phyloP scores from a whole-genome alignment of 2,797 vertebrate species.

The Dipus sagitta region DNA sequence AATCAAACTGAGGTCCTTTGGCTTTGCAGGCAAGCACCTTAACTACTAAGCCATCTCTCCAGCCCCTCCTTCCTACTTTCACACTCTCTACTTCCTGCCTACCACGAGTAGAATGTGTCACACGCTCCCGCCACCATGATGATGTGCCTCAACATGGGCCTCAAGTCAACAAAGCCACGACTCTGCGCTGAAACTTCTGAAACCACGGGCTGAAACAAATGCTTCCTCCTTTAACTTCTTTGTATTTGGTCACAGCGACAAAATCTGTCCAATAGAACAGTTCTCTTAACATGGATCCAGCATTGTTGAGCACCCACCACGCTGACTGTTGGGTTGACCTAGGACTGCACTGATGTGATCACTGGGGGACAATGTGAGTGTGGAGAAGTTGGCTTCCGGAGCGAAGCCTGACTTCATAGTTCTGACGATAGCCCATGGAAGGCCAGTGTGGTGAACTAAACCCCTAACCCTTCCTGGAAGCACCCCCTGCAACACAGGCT shows the following conservation, averaged over 20 bases:
- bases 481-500: accelerated
- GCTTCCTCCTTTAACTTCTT: not conserved
- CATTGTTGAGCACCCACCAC: too few species aligned
- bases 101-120: not conserved
- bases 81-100: not conserved
- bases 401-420: not conserved
- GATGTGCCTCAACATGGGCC: too few species aligned
- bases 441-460: not conserved
- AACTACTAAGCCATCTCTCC: too few species aligned
- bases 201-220: not conserved
- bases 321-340: not conserved
- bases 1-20: too few species aligned
- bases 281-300: not conserved
- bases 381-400: not conserved
- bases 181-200: not conserved
- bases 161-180: not conserved
- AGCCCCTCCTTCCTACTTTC: too few species aligned
- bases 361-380: too few species aligned
- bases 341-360: not conserved
- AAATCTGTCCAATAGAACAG: not conserved
- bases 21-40: too few species aligned
- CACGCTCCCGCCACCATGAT: not conserved
- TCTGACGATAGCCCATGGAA: too few species aligned
- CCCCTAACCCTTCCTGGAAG: not conserved
- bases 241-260: not conserved